Evolutionary conservation across 2,113 vertebrate genomes (phyloP).

Genomic region (Paedocypris sp.): DNA sequence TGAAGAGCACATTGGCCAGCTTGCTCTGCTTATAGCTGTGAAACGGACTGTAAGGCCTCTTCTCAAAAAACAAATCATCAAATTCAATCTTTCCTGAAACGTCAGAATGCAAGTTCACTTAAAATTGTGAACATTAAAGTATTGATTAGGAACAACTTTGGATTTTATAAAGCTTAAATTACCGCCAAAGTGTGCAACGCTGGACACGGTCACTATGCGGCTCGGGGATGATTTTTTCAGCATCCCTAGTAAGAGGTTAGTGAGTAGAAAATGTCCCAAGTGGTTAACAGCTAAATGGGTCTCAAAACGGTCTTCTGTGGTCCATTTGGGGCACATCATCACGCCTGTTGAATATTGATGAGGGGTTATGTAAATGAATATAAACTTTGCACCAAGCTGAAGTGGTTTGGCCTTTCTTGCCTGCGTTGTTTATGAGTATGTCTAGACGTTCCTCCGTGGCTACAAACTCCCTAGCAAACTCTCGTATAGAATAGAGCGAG

Average conservation of each 20-base stretch:
- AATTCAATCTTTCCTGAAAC: conserved; percentile 51
- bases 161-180: neutral
- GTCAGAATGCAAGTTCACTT: neutral
- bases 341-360: conserved; percentile 55
- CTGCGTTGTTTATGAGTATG: conserved; percentile 64
- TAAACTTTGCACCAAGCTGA: no score
- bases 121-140: neutral
- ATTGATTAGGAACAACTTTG: conserved; percentile 28
- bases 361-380: no score
- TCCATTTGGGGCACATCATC: conserved; percentile 63
- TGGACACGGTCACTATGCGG: conserved; percentile 57
- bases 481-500: conserved; percentile 47
- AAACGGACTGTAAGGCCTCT: conserved; percentile 47
- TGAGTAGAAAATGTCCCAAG: conserved; percentile 62
- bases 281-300: conserved; percentile 65
- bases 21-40: conserved; percentile 63
- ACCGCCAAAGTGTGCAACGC: conserved; percentile 53
- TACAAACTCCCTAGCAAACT: conserved; percentile 53
- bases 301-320: conserved; percentile 62
- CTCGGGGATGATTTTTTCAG: conserved; percentile 55
- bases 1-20: conserved; percentile 63
- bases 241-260: conserved; percentile 53
- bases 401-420: conserved; percentile 20
- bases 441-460: conserved; percentile 56
- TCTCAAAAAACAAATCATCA: conserved; percentile 56